Evolutionary conservation across 2,797 vertebrate species (phyloP).

Genomic region (Merluccius polli): DNA sequence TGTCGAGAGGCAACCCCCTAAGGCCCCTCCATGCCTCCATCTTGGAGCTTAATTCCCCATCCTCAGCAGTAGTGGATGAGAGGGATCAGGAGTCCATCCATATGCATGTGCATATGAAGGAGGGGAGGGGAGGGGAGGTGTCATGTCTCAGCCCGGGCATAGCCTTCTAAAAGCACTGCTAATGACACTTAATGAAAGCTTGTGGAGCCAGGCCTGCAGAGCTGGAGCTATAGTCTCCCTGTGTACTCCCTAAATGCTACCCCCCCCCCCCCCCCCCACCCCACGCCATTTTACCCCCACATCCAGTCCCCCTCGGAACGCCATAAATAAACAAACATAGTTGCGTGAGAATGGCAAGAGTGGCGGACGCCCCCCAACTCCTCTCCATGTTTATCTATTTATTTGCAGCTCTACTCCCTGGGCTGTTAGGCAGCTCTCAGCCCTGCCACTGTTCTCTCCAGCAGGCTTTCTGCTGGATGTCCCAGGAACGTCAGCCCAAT

Average conservation of each 20-base stretch:
- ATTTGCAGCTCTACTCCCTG: conserved; percentile 52
- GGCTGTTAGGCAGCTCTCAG: conserved; percentile 48
- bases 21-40: too few relatives aligned
- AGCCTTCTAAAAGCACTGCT: conserved; percentile 65
- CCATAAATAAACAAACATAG: conserved; percentile 69
- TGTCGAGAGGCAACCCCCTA: conserved; percentile 52
- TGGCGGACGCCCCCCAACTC: conserved; percentile 36
- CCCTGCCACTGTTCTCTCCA: conserved; percentile 8
- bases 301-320: conserved; percentile 42
- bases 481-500: conserved; percentile 59
- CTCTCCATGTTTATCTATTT: conserved; percentile 62
- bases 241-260: conserved; percentile 34
- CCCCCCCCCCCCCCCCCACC: neutral
- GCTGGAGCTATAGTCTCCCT: conserved; percentile 29
- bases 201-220: conserved; percentile 52
- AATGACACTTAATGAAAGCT: conserved; percentile 77
- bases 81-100: conserved; percentile 71
- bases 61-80: conserved; percentile 63
- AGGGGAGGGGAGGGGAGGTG: conserved; percentile 40
- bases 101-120: conserved; percentile 66
- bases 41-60: conserved; percentile 67
- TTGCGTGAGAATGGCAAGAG: conserved; percentile 51
- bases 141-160: conserved; percentile 63
- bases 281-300: neutral
- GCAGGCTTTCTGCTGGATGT: conserved; percentile 47